phyloP scores from a whole-genome alignment of 2,888 invertebrate species.

The Hydrotaea cyrtoneurina region DNA sequence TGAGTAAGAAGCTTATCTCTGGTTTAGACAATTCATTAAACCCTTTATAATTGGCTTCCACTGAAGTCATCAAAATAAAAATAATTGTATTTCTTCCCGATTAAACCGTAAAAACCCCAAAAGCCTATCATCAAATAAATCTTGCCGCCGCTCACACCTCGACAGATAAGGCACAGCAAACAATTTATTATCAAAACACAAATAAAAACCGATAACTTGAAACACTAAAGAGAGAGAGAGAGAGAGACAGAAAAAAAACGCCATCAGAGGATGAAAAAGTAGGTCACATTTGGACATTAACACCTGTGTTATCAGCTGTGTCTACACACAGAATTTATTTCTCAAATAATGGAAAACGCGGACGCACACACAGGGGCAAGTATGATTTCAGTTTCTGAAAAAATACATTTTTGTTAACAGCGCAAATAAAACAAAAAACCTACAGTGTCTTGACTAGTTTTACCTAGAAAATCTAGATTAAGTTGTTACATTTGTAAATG shows the following conservation, averaged over 20 bases:
- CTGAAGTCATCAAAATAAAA: too few species aligned
- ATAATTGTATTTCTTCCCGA: too few species aligned
- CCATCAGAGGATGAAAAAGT: constrained; percentile 22
- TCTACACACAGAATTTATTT: neutral
- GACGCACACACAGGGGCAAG: too few species aligned
- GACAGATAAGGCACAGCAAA: constrained; percentile 32
- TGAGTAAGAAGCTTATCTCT: too few species aligned
- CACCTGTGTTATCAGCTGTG: constrained; percentile 34
- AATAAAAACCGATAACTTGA: neutral
- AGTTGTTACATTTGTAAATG: neutral
- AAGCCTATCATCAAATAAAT: constrained; percentile 33
- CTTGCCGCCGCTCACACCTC: constrained; percentile 10
- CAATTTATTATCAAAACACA: constrained; percentile 19
- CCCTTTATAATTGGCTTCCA: too few species aligned
- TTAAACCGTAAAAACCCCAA: neutral
- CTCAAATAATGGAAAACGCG: too few species aligned
- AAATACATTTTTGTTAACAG: too few species aligned
- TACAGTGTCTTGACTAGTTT: neutral
- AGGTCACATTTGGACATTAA: constrained; percentile 48
- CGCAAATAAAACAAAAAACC: neutral
- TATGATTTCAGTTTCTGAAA: neutral
- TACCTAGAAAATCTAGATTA: constrained; percentile 22
- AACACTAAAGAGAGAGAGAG: neutral
- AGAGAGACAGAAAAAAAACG: neutral
- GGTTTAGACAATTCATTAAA: too few species aligned